A percentile compares a stretch with the other conserved stretches of the same genome.
Evolutionary conservation across 1,140 invertebrate species (phyloP).

Genomic region (Diploscapter pachys): DNA sequence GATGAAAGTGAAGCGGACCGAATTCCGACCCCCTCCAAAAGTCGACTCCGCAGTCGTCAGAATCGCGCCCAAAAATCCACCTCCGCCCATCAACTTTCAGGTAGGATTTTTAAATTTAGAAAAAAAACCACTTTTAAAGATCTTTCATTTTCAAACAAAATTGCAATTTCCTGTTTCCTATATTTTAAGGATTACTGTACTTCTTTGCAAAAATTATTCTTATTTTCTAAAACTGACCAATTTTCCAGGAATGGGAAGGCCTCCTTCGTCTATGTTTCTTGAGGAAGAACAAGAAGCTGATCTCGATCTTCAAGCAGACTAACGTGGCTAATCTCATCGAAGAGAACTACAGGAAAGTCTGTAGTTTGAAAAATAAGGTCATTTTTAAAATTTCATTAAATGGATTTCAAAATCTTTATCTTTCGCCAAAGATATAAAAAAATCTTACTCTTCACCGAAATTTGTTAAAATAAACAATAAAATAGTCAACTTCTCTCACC

Average conservation of each 20-base stretch:
- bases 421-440: background rate
- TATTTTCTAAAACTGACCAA: background rate
- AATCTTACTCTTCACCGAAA: no score
- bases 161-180: background rate
- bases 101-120: conserved; percentile 45
- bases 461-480: no score
- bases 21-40: conserved; percentile 93
- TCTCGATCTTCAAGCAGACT: conserved; percentile 78
- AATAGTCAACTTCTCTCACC: conserved; percentile 7
- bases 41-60: conserved; percentile 97
- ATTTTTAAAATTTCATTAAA: conserved; percentile 47
- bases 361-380: conserved; percentile 81
- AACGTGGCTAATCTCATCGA: conserved; percentile 78
- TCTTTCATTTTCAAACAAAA: conserved; percentile 2
- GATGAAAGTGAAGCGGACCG: conserved; percentile 94
- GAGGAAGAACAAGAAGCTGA: conserved; percentile 89
- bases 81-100: conserved; percentile 88
- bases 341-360: conserved; percentile 85
- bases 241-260: conserved; percentile 84
- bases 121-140: background rate
- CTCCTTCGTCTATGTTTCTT: conserved; percentile 87
- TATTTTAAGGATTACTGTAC: conserved; percentile 1
- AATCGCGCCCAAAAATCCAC: conserved; percentile 91
- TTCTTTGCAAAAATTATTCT: background rate
- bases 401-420: conserved; percentile 15